These are phyloP conservation scores for Eurois occulta DNA, from an alignment of 2,888 invertebrate genomes.

Conservation along the genomic window DNA sequence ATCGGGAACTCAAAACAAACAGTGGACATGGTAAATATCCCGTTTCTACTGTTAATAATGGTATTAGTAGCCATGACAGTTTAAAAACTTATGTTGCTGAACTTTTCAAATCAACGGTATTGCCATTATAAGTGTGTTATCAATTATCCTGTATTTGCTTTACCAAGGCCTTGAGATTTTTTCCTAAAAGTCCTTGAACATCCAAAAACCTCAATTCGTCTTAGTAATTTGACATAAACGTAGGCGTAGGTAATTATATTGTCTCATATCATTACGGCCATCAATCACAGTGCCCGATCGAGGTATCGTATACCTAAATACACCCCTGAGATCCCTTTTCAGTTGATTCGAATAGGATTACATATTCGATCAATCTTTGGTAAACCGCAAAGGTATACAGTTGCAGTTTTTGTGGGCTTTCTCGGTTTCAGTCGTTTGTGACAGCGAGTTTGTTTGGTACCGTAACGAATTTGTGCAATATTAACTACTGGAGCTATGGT, in stretches of 20 bases:
- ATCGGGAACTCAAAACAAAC: no score
- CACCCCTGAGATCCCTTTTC: conserved; percentile 64
- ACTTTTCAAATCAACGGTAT: background rate
- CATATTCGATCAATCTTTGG: conserved; percentile 62
- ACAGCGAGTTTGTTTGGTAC: background rate
- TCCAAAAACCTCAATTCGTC: conserved; percentile 11
- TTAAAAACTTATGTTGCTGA: no score
- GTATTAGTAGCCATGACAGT: no score
- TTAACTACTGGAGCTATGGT: background rate
- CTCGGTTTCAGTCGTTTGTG: background rate
- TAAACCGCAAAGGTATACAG: conserved; percentile 42
- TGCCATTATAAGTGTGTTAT: background rate
- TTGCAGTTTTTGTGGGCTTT: conserved; percentile 20
- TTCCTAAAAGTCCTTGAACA: background rate
- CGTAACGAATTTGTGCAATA: background rate
- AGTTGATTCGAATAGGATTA: conserved; percentile 59
- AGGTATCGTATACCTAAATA: conserved; percentile 61
- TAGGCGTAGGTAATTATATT: conserved; percentile 46
- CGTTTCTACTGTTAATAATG: no score
- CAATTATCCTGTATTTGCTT: background rate
- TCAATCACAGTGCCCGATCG: conserved; percentile 64
- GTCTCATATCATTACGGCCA: conserved; percentile 55
- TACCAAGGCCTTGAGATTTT: background rate
- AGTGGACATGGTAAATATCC: no score
- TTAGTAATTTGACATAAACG: conserved; percentile 38